phyloP scores from a whole-genome alignment of 2,797 vertebrate species.

The Chaetodon trifasciatus region DNA sequence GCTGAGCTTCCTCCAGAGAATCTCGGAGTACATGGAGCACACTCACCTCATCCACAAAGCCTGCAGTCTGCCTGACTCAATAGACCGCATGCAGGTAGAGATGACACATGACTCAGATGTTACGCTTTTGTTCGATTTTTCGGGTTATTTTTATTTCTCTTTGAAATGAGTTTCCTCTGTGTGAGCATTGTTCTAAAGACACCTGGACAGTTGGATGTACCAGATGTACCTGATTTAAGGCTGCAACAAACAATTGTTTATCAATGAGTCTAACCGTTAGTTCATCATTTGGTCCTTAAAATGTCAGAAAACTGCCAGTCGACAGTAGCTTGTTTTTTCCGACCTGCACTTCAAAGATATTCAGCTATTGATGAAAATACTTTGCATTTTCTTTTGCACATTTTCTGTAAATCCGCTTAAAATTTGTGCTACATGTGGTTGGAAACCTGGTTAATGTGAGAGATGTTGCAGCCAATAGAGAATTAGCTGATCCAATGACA shows the following conservation, averaged over 20 bases:
- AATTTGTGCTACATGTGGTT: no score
- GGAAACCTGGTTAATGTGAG: no score
- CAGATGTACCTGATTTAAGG: not conserved
- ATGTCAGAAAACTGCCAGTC: not conserved
- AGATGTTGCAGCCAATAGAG: no score
- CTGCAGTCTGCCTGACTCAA: slow-evolving; percentile 88
- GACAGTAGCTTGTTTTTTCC: no score
- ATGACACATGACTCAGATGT: not conserved
- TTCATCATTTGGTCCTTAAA: not conserved
- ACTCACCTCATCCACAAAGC: slow-evolving; percentile 94
- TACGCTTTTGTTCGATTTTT: not conserved
- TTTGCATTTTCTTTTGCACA: no score
- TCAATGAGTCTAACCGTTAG: not conserved
- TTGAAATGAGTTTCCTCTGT: not conserved
- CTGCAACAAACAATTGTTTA: not conserved
- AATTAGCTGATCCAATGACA: no score
- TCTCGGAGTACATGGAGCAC: slow-evolving; percentile 99
- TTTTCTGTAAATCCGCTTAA: no score
- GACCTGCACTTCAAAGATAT: no score
- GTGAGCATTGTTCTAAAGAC: not conserved
- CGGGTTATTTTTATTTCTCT: not conserved
- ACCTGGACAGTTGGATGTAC: not conserved
- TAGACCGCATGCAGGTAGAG: slow-evolving; percentile 95
- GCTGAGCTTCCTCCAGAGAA: slow-evolving; percentile 96
- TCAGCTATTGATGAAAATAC: no score